Percentiles rank a stretch among this genome's conserved stretches.
Evolutionary conservation across 2,888 invertebrate genomes (phyloP).

Genomic region (Tuta absoluta): DNA sequence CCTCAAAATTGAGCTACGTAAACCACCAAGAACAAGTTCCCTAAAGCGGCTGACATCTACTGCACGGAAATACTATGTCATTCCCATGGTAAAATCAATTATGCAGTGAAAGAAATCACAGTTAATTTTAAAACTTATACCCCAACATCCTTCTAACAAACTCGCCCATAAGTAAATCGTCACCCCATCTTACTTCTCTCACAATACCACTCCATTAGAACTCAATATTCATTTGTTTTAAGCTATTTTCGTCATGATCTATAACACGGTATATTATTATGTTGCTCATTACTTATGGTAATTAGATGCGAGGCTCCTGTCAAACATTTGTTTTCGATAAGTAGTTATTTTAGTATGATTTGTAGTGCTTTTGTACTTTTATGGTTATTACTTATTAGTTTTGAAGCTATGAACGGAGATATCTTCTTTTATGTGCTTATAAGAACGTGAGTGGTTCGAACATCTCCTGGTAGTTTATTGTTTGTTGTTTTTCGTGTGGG

Average conservation of each 20-base stretch:
- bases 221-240: slow-evolving; percentile 24
- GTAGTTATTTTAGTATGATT: slow-evolving; percentile 17
- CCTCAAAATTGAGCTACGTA: no score
- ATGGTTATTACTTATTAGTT: neutral
- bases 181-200: slow-evolving; percentile 4
- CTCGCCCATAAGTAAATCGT: neutral
- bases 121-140: neutral
- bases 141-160: neutral
- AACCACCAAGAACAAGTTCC: no score
- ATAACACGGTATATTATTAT: slow-evolving; percentile 23
- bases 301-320: slow-evolving; percentile 40
- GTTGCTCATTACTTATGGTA: slow-evolving; percentile 40
- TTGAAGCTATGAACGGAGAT: neutral
- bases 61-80: no score
- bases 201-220: slow-evolving; percentile 1
- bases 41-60: no score
- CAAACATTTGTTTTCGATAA: slow-evolving; percentile 20
- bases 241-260: slow-evolving; percentile 28
- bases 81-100: no score
- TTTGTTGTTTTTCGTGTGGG: no score
- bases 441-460: neutral
- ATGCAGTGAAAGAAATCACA: no score
- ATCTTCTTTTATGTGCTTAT: neutral
- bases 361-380: slow-evolving; percentile 8
- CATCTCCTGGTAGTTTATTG: no score